Evolutionary conservation across 2,888 invertebrate species (phyloP).

Genomic region (Nemurella pictetii): DNA sequence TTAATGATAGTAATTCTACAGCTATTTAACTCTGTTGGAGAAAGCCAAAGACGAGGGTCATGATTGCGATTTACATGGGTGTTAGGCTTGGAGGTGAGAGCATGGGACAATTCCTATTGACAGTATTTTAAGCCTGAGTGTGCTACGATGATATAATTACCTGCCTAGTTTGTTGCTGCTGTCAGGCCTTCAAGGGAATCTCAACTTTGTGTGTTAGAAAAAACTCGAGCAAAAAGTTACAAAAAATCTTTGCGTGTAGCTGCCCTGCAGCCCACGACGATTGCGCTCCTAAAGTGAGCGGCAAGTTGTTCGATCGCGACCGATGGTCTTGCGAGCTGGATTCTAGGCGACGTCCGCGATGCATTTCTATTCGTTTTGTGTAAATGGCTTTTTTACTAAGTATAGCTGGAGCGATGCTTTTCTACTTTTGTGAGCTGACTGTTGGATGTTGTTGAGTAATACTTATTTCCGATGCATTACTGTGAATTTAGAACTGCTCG

Average conservation of each 20-base stretch:
- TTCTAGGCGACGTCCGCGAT: background rate
- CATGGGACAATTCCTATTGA: background rate
- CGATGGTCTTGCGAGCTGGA: background rate
- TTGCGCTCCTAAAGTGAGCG: background rate
- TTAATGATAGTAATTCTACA: background rate
- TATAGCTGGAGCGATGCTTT: constrained; percentile 8
- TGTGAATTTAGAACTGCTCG: background rate
- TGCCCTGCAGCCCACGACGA: background rate
- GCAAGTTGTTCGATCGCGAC: background rate
- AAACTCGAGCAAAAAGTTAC: background rate
- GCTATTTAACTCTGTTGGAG: background rate
- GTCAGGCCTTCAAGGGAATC: too few relatives aligned
- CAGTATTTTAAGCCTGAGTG: background rate
- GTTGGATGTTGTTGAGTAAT: constrained; percentile 19
- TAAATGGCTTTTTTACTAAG: constrained; percentile 10
- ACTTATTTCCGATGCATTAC: background rate
- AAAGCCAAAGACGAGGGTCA: background rate
- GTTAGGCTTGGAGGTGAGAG: background rate
- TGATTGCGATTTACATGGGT: background rate
- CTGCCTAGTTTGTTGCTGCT: too few relatives aligned
- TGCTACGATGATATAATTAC: too few relatives aligned
- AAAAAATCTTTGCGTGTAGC: background rate
- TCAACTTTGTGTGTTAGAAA: too few relatives aligned
- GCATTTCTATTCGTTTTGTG: background rate
- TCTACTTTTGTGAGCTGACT: constrained; percentile 21